A percentile compares a stretch with the other conserved stretches of the same genome.
These are phyloP conservation scores for Phymastichus coffea DNA, from an alignment of 1,140 invertebrate genomes.

Conservation along the genomic window DNA sequence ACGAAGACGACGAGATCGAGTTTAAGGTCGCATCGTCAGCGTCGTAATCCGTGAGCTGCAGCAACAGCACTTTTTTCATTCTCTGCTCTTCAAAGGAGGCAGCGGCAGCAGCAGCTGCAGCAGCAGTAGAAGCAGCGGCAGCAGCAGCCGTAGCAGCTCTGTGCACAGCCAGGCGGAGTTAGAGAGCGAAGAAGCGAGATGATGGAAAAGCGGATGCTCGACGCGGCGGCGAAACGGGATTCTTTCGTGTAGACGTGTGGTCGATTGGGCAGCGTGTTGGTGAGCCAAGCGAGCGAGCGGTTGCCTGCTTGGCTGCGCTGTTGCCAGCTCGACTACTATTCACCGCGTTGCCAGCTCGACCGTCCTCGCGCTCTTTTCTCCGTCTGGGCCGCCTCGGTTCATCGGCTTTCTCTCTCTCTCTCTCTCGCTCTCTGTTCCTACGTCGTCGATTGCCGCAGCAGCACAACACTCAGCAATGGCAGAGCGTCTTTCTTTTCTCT, in stretches of 20 bases:
- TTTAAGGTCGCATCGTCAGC: too few species aligned
- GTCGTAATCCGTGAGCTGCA: too few species aligned
- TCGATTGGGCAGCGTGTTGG: slow-evolving; percentile 46
- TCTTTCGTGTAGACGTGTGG: slow-evolving; percentile 52
- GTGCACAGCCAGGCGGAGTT: too few species aligned
- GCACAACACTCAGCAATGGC: too few species aligned
- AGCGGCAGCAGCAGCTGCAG: background rate
- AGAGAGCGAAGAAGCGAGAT: too few species aligned
- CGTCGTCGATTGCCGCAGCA: too few species aligned
- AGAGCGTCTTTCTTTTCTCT: too few species aligned
- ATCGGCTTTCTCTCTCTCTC: slow-evolving; percentile 25
- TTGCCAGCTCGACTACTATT: slow-evolving; percentile 34
- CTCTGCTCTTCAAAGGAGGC: background rate
- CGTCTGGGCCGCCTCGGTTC: slow-evolving; percentile 28
- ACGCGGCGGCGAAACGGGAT: slow-evolving; percentile 50
- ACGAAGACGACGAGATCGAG: too few species aligned
- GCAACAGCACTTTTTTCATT: too few species aligned
- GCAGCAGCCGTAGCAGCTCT: too few species aligned
- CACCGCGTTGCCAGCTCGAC: slow-evolving; percentile 23
- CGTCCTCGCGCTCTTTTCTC: slow-evolving; percentile 21
- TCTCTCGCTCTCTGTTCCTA: slow-evolving; percentile 1
- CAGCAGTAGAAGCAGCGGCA: too few species aligned
- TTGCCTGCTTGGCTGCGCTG: slow-evolving; percentile 30
- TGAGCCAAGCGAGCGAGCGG: slow-evolving; percentile 35
- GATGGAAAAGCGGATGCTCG: slow-evolving; percentile 25